Evolutionary conservation across 2,113 vertebrate species (phyloP), one percentile per base, ranked within the genome.

Genomic region (Pavo muticus): DNA sequence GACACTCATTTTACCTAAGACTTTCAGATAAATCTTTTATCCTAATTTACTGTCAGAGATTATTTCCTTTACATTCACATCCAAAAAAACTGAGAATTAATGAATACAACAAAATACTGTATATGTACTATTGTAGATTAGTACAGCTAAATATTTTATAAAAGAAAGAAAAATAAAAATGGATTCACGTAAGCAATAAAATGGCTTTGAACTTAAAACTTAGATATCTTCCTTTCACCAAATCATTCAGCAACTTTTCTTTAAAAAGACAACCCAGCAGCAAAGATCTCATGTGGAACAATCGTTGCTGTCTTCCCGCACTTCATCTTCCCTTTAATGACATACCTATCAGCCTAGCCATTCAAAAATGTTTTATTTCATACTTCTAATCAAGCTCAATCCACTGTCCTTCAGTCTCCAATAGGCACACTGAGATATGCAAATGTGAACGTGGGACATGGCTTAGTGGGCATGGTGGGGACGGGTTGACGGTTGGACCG

Each of bases 251-350:
- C 14, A 86, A 10, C 6, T 24, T 48, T 23, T 48, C 47, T 23
- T n/a, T 70, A 54, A 42, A 32, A 60, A 64, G 9, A 47, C 20
- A 82, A 79, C 16, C 14, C 21, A 78, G 29, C 21, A 81, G 56
- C 9, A 32, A 82, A 56, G 21, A 20, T 6, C 2, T 0, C 5
- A 12, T 7, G 2, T 35, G 24, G 7, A 54, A 60, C 0, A 0
- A 40, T 42, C 39, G 14, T 10, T 42, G 47, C 12, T 52, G 35
- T 14, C 29, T 60, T 47, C 35, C 11, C 50, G 45, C 0, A 9
- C 14, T 69, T 45, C 21, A 10, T 3, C 13, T 75, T 91, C 27
- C 18, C 11, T 78, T 50, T 61, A 71, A 25, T 44, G 35, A 32
- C 14, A 6, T 9, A 39, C 16, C 7, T 40, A 30, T 42, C 21